A percentile compares a stretch with the other conserved stretches of the same genome.
These are phyloP conservation scores for Phoxinus dragarum DNA, from an alignment of 2,797 vertebrate genomes.

Conservation along the genomic window DNA sequence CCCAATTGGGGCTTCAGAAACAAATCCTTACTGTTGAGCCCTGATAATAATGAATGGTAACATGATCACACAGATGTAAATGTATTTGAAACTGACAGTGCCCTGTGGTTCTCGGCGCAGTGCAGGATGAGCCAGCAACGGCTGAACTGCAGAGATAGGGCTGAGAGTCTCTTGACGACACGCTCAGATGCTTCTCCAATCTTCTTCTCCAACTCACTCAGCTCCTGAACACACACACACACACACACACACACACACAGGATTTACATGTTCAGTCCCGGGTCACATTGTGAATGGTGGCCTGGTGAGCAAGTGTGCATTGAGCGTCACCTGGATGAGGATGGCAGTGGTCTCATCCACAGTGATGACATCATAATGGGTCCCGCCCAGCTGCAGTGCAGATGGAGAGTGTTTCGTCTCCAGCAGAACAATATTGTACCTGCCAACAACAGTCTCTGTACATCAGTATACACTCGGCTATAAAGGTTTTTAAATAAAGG, in stretches of 20 bases:
- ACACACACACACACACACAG: too few species aligned
- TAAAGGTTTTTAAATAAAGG: neutral
- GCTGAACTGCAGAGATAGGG: conserved; percentile 89
- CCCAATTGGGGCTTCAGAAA: neutral
- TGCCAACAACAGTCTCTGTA: conserved; percentile 61
- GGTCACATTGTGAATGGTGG: neutral
- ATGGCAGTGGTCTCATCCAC: conserved; percentile 87
- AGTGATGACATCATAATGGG: conserved; percentile 85
- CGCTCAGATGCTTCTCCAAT: conserved; percentile 76
- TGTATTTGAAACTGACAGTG: conserved; percentile 77
- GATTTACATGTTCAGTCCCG: neutral
- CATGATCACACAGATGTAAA: neutral
- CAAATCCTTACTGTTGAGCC: neutral
- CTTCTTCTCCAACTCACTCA: conserved; percentile 82
- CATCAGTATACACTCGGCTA: neutral
- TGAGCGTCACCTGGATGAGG: conserved; percentile 85
- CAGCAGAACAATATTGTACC: conserved; percentile 86
- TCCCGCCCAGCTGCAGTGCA: conserved; percentile 83
- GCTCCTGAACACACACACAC: conserved; percentile 67
- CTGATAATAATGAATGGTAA: neutral
- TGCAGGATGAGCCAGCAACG: conserved; percentile 90
- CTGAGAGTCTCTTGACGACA: conserved; percentile 83
- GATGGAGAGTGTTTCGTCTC: conserved; percentile 82
- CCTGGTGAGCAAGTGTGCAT: neutral
- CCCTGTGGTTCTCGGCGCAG: conserved; percentile 73